Base-by-base conservation (phyloP, 2,113 vertebrate genomes). In the Caranx melampygus region DNA sequence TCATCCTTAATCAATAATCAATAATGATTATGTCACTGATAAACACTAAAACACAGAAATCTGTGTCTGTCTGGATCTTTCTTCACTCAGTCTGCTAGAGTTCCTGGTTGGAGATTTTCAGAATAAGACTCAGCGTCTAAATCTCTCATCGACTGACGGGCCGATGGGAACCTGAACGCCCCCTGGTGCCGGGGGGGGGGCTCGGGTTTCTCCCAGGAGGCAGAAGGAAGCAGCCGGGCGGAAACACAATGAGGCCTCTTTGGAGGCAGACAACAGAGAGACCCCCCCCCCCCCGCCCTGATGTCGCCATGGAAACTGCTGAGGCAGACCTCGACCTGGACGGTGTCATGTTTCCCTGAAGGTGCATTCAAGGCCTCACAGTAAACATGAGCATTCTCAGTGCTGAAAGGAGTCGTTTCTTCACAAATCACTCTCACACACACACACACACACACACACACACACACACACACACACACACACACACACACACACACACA, bases 221-320 rank as follows among this genome's bases (percentile, higher is more conserved):
- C 9, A 31, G 72, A 79, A 82, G 79, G 72, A 79, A 74, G 82
- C 81, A 51, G 69, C 60, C 59, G 21, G 66, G 60, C 66, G 15
- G 78, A 81, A 78, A 82, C 63, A 81, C 72, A 86, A 82, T 60
- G 71, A 85, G 72, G 26, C 26, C 40, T 54, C 64, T 79, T 79
- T 71, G 61, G 77, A 77, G 68, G 65, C 63, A 72, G 78, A 75
- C 31, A 76, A 62, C 63, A 75, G 21, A 76, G 72, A 80, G 67
- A 77, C 33, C 63, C 77, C n/a, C n/a, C n/a, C n/a, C n/a, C n/a
- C 78, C 77, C 75, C 7, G 42, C 45, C 79, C 26, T 1, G 26
- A 26, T 26, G 77, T 90, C 49, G 47, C 83, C 88, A 87, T 85
- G 86, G 85, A 72, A 80, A 88, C 80, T 4, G 65, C 79, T 33